These are phyloP conservation scores for Campopleginae sp. DNA, from an alignment of 2,888 invertebrate genomes.

Conservation along the genomic window DNA sequence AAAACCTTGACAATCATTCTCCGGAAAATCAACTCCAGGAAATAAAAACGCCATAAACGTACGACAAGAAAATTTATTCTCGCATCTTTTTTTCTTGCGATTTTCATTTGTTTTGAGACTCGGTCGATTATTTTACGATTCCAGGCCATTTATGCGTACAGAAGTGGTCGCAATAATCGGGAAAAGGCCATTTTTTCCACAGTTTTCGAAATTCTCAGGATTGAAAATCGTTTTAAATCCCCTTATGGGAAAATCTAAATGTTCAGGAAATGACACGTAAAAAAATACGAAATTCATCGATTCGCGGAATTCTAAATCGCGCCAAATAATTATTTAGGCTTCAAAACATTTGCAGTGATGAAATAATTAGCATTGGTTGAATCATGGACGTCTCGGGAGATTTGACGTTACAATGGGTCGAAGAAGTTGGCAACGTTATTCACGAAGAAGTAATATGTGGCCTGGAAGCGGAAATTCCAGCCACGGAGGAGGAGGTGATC, in stretches of 20 bases:
- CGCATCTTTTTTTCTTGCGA: slow-evolving; percentile 19
- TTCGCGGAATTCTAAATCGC: background rate
- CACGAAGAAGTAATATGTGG: slow-evolving; percentile 86
- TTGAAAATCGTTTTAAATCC: background rate
- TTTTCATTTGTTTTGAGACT: slow-evolving; percentile 53
- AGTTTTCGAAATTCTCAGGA: background rate
- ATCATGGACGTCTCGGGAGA: slow-evolving; percentile 81
- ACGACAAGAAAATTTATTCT: background rate
- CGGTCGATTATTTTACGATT: slow-evolving; percentile 15
- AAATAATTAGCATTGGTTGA: slow-evolving; percentile 71
- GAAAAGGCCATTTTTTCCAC: background rate
- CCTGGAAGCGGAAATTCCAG: slow-evolving; percentile 84
- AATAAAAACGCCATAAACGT: background rate
- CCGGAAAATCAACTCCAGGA: background rate
- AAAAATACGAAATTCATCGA: background rate
- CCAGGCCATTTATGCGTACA: background rate
- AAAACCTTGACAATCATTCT: background rate
- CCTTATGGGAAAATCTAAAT: background rate
- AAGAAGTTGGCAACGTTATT: slow-evolving; percentile 82
- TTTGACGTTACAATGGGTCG: slow-evolving; percentile 82
- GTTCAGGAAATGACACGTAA: background rate
- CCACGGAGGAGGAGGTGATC: slow-evolving; percentile 81
- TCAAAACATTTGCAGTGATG: slow-evolving; percentile 78
- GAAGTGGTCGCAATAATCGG: background rate
- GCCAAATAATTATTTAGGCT: slow-evolving; percentile 4